A percentile compares a stretch with the other conserved stretches of the same genome.
Conservation (phyloP, 2,797 vertebrate genomes). For the Pangasius mekongensis region DNA sequence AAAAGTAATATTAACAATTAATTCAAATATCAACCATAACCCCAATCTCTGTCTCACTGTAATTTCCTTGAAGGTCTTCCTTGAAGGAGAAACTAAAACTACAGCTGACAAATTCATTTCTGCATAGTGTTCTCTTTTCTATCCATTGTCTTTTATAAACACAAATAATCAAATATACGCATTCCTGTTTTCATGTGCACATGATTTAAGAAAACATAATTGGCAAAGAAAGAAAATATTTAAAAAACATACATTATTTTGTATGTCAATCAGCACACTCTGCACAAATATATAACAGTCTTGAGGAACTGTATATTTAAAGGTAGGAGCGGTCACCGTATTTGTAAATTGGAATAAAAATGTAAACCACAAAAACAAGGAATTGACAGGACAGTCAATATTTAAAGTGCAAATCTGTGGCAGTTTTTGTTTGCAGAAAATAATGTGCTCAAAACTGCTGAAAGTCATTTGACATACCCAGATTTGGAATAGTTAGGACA, state of each 20-base stretch:
- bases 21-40: slow-evolving; percentile 34
- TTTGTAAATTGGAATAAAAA: slow-evolving; percentile 77
- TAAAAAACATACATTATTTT: slow-evolving; percentile 73
- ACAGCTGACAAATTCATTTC: slow-evolving; percentile 55
- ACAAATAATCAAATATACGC: slow-evolving; percentile 36
- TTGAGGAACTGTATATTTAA: slow-evolving; percentile 81
- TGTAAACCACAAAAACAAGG: slow-evolving; percentile 81
- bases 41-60: slow-evolving; percentile 57
- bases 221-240: slow-evolving; percentile 65
- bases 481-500: slow-evolving; percentile 75
- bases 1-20: slow-evolving; percentile 43
- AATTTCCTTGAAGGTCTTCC: slow-evolving; percentile 47
- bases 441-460: slow-evolving; percentile 56
- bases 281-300: slow-evolving; percentile 84
- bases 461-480: slow-evolving; percentile 65
- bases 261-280: slow-evolving; percentile 70
- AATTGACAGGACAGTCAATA: slow-evolving; percentile 74
- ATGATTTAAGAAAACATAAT: slow-evolving; percentile 69
- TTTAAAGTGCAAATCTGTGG: slow-evolving; percentile 87
- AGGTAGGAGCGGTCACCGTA: slow-evolving; percentile 84
- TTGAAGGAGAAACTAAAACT: slow-evolving; percentile 26
- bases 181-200: slow-evolving; percentile 69
- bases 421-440: slow-evolving; percentile 77
- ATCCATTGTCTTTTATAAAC: slow-evolving; percentile 52
- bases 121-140: slow-evolving; percentile 63